phyloP scores from a whole-genome alignment of 2,888 invertebrate genomes.

The Xylota sylvarum region DNA sequence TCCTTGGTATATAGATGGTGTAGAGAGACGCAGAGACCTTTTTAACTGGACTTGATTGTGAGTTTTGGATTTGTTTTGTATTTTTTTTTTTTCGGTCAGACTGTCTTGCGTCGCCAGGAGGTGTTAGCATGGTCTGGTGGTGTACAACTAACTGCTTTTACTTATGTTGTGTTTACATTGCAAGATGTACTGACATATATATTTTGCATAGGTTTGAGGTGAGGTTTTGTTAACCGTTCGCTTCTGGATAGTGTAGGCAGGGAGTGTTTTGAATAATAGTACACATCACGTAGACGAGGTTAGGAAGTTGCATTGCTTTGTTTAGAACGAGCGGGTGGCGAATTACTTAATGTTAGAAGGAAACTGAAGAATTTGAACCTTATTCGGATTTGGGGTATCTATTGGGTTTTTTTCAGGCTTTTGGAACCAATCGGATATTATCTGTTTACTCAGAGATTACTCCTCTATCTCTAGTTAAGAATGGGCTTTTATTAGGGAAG shows the following conservation, averaged over 20 bases:
- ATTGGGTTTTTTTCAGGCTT: no score
- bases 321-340: background rate
- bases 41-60: conserved; percentile 52
- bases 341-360: no score
- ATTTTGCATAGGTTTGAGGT: conserved; percentile 25
- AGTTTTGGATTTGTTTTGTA: conserved; percentile 1
- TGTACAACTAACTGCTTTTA: conserved; percentile 43
- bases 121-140: conserved; percentile 11
- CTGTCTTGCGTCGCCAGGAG: conserved; percentile 8
- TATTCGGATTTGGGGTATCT: no score
- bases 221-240: conserved; percentile 19
- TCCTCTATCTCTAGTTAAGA: no score
- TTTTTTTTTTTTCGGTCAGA: background rate
- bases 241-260: background rate
- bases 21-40: background rate
- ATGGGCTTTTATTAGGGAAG: no score
- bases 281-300: conserved; percentile 4
- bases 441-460: background rate
- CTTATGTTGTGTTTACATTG: conserved; percentile 28
- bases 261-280: background rate
- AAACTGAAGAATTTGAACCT: no score
- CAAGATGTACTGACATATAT: conserved; percentile 33
- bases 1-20: background rate
- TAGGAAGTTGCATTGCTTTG: background rate
- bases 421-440: no score